These are phyloP conservation scores for Drosophila merina DNA, from an alignment of 2,888 invertebrate genomes.

Conservation along the genomic window DNA sequence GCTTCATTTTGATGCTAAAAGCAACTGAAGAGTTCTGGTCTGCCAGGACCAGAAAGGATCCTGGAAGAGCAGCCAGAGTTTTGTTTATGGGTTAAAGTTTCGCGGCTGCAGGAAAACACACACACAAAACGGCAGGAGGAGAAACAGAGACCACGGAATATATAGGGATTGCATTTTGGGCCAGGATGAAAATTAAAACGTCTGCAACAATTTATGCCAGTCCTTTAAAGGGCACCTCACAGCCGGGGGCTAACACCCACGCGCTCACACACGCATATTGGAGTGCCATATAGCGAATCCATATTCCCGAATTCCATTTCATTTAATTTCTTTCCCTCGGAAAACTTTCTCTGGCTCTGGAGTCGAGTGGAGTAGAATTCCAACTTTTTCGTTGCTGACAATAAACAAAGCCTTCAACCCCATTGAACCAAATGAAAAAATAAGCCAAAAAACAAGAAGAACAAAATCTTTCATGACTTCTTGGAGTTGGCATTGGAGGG, in stretches of 20 bases:
- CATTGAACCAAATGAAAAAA: constrained; percentile 9
- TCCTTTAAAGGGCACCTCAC: constrained; percentile 48
- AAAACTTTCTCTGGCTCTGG: constrained; percentile 54
- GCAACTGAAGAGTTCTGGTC: constrained; percentile 38
- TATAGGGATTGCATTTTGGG: constrained; percentile 9
- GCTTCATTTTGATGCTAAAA: constrained; percentile 52
- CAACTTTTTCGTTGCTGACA: constrained; percentile 57
- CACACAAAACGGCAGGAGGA: not conserved
- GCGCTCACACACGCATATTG: constrained; percentile 1
- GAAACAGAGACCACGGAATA: not conserved
- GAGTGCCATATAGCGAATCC: constrained; percentile 41
- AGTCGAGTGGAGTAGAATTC: constrained; percentile 13
- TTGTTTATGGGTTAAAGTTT: constrained; percentile 76
- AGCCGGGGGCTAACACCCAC: constrained; percentile 11
- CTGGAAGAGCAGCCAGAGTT: constrained; percentile 43
- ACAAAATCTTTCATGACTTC: constrained; percentile 28
- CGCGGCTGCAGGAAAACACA: constrained; percentile 15
- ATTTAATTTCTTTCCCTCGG: constrained; percentile 17
- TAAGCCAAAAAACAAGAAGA: constrained; percentile 20
- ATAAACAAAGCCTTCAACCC: constrained; percentile 58
- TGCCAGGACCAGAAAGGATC: constrained; percentile 45
- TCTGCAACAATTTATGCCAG: constrained; percentile 42
- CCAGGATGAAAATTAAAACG: constrained; percentile 43
- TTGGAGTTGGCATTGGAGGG: not conserved
- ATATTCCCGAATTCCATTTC: constrained; percentile 69